Evolutionary conservation across 2,113 vertebrate species (phyloP).

Genomic region (Xenopus laevis): DNA sequence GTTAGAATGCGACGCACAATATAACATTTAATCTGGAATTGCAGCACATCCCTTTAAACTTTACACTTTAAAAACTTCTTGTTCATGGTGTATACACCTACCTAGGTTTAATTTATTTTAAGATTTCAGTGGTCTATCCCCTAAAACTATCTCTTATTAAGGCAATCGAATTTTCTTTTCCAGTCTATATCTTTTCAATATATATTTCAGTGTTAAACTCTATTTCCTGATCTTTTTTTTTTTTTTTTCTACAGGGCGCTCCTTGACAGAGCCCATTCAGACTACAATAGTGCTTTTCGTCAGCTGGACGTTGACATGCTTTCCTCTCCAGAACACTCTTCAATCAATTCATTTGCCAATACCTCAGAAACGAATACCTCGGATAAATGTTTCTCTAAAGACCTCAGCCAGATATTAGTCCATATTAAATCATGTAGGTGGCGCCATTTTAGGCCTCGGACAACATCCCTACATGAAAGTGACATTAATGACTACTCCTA

Average conservation of each 20-base stretch:
- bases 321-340: constrained; percentile 76
- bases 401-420: constrained; percentile 92
- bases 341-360: constrained; percentile 84
- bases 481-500: constrained; percentile 76
- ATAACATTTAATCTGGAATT: too few species aligned
- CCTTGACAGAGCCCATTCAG: constrained; percentile 86
- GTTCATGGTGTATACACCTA: too few species aligned
- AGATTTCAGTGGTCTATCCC: too few species aligned
- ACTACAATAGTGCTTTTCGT: constrained; percentile 75
- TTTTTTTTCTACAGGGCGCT: constrained; percentile 69
- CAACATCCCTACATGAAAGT: constrained; percentile 83
- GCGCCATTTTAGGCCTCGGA: constrained; percentile 99
- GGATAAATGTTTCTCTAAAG: constrained; percentile 77
- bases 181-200: too few species aligned
- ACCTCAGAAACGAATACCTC: constrained; percentile 97
- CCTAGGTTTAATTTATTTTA: too few species aligned
- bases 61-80: too few species aligned
- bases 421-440: constrained; percentile 96
- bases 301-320: constrained; percentile 77
- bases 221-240: background rate
- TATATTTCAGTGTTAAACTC: too few species aligned
- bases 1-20: too few species aligned
- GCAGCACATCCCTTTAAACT: too few species aligned
- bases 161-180: too few species aligned
- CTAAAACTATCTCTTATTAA: too few species aligned